A percentile compares a stretch with the other conserved stretches of the same genome.
Evolutionary conservation across 1,140 invertebrate genomes (phyloP).

Genomic region (Zaprionus ornatus): DNA sequence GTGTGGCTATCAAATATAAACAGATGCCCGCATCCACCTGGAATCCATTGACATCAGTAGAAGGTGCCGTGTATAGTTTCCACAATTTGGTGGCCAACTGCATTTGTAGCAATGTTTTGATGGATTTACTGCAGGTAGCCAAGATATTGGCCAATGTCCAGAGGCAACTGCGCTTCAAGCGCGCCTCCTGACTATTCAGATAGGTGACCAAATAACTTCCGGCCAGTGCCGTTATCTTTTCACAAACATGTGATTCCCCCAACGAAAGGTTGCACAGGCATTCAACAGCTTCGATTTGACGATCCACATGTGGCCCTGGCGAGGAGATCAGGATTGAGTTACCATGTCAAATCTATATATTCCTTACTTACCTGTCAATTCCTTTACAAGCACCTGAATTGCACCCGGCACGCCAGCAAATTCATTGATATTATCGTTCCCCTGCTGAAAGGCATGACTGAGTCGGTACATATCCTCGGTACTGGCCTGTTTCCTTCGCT

Average conservation of each 20-base stretch:
- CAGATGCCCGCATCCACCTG: slow-evolving; percentile 62
- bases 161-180: slow-evolving; percentile 60
- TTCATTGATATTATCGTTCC: slow-evolving; percentile 60
- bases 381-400: slow-evolving; percentile 71
- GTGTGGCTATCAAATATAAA: slow-evolving; percentile 44
- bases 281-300: slow-evolving; percentile 65
- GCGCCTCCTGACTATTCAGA: slow-evolving; percentile 56
- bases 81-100: slow-evolving; percentile 69
- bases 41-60: background rate
- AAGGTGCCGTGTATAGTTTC: slow-evolving; percentile 53
- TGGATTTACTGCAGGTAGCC: slow-evolving; percentile 52
- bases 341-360: background rate
- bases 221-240: slow-evolving; percentile 69
- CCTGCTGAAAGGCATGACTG: slow-evolving; percentile 70
- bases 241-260: slow-evolving; percentile 66
- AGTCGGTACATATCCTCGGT: slow-evolving; percentile 71
- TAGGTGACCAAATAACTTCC: slow-evolving; percentile 77
- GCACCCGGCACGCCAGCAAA: slow-evolving; percentile 69
- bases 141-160: slow-evolving; percentile 77
- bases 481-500: slow-evolving; percentile 74
- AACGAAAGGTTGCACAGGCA: slow-evolving; percentile 77
- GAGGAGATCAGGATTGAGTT: background rate
- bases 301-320: slow-evolving; percentile 52
- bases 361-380: slow-evolving; percentile 59
- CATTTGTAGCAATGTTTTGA: slow-evolving; percentile 61